Evolutionary conservation across 2,888 invertebrate genomes (phyloP).

Genomic region (Erebia palarica): DNA sequence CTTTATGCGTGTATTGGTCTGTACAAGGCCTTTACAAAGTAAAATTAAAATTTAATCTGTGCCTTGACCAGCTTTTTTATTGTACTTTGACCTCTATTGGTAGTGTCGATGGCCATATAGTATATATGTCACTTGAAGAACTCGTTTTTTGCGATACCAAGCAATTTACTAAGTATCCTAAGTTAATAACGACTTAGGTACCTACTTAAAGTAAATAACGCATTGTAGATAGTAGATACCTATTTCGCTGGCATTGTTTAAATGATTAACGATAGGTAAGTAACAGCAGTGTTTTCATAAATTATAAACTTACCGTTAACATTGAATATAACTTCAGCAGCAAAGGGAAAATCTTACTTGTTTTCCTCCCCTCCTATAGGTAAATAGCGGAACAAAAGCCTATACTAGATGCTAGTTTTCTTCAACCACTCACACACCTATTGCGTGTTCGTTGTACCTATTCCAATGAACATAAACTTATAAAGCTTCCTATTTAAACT

Average conservation of each 20-base stretch:
- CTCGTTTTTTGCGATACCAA: constrained; percentile 3
- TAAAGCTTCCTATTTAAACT: no score
- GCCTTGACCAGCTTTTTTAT: constrained; percentile 33
- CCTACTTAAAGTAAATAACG: constrained; percentile 1
- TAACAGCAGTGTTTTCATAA: constrained; percentile 25
- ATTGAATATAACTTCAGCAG: not conserved
- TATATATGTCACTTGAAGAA: constrained; percentile 10
- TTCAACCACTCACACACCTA: no score
- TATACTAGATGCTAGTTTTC: not conserved
- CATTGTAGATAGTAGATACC: not conserved
- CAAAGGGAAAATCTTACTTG: not conserved
- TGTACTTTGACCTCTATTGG: constrained; percentile 51
- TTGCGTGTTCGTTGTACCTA: no score
- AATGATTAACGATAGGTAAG: not conserved
- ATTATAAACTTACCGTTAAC: constrained; percentile 41
- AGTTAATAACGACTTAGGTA: constrained; percentile 11
- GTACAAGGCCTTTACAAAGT: no score
- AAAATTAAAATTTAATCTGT: no score
- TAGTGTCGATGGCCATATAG: constrained; percentile 19
- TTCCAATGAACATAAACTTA: no score
- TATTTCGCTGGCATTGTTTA: constrained; percentile 10
- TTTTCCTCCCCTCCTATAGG: not conserved
- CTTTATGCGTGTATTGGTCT: no score
- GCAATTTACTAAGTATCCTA: constrained; percentile 1
- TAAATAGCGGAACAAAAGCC: not conserved